Percentiles rank a stretch among this genome's conserved stretches.
Evolutionary conservation across 1,140 invertebrate species (phyloP).

Genomic region (Drosophila parvula): DNA sequence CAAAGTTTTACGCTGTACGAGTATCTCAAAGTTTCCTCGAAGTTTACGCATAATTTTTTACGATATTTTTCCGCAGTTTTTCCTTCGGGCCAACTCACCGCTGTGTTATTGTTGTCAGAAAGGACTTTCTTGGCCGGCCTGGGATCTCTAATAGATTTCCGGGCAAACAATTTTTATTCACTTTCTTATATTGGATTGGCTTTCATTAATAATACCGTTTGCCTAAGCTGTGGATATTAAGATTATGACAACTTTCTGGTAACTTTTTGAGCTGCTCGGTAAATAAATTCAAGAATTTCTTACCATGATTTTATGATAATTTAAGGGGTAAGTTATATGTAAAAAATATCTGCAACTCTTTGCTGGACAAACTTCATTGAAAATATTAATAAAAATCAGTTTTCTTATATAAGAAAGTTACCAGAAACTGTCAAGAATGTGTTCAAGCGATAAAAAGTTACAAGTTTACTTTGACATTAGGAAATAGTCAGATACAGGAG

Average conservation of each 20-base stretch:
- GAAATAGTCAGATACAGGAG: not conserved
- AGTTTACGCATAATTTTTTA: conserved; percentile 60
- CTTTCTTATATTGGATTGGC: conserved; percentile 21
- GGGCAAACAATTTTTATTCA: conserved; percentile 40
- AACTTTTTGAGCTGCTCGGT: not conserved
- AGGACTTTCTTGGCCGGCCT: conserved; percentile 9
- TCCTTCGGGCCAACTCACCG: conserved; percentile 9
- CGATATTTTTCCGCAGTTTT: conserved; percentile 48
- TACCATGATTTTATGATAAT: conserved; percentile 19
- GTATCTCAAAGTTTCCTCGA: conserved; percentile 44
- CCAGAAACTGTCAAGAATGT: not conserved
- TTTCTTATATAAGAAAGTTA: not conserved
- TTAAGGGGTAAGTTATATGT: not conserved
- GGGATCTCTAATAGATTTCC: conserved; percentile 43
- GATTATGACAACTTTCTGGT: conserved; percentile 16
- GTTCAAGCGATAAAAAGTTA: not conserved
- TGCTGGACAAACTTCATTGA: not conserved
- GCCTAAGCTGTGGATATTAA: conserved; percentile 40
- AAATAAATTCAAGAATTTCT: conserved; percentile 19
- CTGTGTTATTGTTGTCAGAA: conserved; percentile 30
- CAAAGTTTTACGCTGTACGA: conserved; percentile 28
- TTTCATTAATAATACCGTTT: conserved; percentile 43
- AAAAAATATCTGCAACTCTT: not conserved
- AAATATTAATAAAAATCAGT: conserved; percentile 1
- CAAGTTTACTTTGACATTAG: not conserved